phyloP scores from a whole-genome alignment of 30 jellyfish, hydroid and myxozoan species.

The Rhopilema esculentum region DNA sequence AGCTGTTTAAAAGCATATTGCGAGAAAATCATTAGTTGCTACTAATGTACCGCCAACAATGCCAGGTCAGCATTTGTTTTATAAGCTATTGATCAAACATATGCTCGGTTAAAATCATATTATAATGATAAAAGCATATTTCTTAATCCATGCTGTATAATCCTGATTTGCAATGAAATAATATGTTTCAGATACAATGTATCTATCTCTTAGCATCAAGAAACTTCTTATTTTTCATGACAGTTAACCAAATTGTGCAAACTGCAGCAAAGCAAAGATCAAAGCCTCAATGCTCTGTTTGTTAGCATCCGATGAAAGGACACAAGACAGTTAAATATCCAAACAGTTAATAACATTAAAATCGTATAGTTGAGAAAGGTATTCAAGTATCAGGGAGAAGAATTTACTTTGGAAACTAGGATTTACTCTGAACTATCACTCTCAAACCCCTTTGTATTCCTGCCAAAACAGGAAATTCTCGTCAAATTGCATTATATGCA shows the following conservation, averaged over 20 bases:
- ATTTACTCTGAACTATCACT: neutral
- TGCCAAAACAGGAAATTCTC: slow-evolving; percentile 3
- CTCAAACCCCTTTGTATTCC: neutral
- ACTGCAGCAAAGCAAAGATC: neutral
- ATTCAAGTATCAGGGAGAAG: neutral
- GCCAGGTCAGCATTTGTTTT: slow-evolving; percentile 1
- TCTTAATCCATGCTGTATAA: neutral
- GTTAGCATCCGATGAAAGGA: neutral
- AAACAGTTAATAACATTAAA: neutral
- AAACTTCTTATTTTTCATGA: neutral
- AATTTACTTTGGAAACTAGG: neutral
- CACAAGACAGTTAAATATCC: neutral
- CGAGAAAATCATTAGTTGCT: slow-evolving; percentile 9
- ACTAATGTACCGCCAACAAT: slow-evolving; percentile 48
- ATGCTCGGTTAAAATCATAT: neutral
- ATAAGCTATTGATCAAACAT: neutral
- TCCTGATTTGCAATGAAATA: neutral
- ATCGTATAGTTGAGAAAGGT: neutral
- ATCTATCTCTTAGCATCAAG: neutral
- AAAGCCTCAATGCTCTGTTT: neutral
- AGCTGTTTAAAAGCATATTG: slow-evolving; percentile 11
- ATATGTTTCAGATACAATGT: neutral
- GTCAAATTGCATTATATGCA: slow-evolving; percentile 26
- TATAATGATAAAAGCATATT: neutral
- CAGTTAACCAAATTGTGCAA: neutral